Conservation (phyloP, 2,888 invertebrate species). For the Cinara cedri region DNA sequence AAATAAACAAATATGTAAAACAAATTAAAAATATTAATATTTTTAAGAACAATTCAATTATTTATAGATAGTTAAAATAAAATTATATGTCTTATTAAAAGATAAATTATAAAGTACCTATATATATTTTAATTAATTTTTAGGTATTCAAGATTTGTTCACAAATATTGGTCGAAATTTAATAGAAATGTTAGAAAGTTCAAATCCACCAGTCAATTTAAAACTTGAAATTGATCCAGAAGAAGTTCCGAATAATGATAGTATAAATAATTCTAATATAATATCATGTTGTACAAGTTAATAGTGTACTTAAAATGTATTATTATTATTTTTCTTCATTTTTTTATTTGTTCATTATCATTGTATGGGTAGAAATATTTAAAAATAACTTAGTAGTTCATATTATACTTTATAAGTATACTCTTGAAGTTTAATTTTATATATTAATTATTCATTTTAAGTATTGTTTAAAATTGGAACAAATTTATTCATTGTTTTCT, state of each 20-base stretch:
- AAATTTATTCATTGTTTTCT: no score
- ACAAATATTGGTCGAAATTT: slow-evolving; percentile 46
- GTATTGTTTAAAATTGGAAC: no score
- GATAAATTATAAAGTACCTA: not conserved
- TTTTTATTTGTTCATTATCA: not conserved
- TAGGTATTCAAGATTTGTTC: slow-evolving; percentile 77
- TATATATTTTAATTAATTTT: slow-evolving; percentile 28
- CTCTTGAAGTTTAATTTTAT: no score
- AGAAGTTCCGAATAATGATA: slow-evolving; percentile 17
- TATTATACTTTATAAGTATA: no score
- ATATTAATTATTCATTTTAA: no score
- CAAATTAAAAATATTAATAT: no score
- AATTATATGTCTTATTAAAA: not conserved
- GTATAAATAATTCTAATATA: slow-evolving; percentile 27
- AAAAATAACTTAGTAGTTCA: no score
- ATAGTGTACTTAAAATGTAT: slow-evolving; percentile 1
- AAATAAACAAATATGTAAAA: no score
- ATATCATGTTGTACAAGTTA: slow-evolving; percentile 41
- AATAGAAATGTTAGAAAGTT: slow-evolving; percentile 46
- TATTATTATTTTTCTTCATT: not conserved
- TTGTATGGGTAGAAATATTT: no score
- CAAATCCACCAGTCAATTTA: slow-evolving; percentile 36
- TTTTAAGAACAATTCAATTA: no score
- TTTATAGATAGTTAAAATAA: no score
- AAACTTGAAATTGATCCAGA: slow-evolving; percentile 53